Evolutionary conservation across 2,888 invertebrate genomes (phyloP).

Genomic region (Amphipyra tragopoginis): DNA sequence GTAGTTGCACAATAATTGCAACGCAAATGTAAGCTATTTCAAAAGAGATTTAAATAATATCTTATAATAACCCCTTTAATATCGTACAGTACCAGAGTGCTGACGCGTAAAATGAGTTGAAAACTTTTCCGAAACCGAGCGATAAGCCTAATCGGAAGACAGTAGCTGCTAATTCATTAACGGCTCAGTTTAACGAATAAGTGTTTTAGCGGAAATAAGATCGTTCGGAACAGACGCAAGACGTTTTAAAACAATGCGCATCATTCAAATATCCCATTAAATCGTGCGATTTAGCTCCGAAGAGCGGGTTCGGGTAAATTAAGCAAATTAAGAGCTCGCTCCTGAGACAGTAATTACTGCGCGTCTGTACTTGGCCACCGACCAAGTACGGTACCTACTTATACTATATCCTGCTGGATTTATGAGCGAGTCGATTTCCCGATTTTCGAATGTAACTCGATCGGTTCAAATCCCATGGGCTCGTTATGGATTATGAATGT

Average conservation of each 20-base stretch:
- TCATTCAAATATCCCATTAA: conserved; percentile 87
- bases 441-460: conserved; percentile 77
- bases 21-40: conserved; percentile 6
- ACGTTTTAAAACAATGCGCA: conserved; percentile 84
- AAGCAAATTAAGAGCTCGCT: conserved; percentile 87
- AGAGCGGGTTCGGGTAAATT: conserved; percentile 82
- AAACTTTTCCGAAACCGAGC: conserved; percentile 41
- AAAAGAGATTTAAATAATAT: conserved; percentile 5
- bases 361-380: conserved; percentile 82
- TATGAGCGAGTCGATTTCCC: conserved; percentile 73
- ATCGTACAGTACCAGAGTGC: conserved; percentile 2
- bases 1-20: not conserved
- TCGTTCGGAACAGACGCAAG: conserved; percentile 76
- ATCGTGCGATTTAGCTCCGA: conserved; percentile 82
- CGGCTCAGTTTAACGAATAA: conserved; percentile 54
- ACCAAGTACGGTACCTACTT: conserved; percentile 73
- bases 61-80: conserved; percentile 11
- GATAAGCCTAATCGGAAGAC: conserved; percentile 48
- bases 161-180: conserved; percentile 56
- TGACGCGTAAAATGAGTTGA: conserved; percentile 35
- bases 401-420: conserved; percentile 64
- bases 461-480: conserved; percentile 73
- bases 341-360: conserved; percentile 86
- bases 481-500: conserved; percentile 77
- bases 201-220: conserved; percentile 64